Evolutionary conservation across 2,113 vertebrate genomes (phyloP).

Genomic region (Paraplagusia blochii): DNA sequence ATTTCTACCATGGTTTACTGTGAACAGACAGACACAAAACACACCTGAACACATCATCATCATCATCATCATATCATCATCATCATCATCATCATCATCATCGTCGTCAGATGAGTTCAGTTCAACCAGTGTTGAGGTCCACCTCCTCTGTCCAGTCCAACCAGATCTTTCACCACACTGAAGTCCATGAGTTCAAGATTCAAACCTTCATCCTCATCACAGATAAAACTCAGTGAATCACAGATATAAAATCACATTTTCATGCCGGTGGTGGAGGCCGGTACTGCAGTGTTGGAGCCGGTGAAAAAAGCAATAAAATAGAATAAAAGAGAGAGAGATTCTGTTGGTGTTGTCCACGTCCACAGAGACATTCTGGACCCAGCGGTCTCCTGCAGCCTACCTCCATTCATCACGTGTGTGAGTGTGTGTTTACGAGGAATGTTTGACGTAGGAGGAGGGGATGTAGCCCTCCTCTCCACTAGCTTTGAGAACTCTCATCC

Average conservation of each 20-base stretch:
- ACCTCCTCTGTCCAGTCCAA: too few relatives aligned
- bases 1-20: too few relatives aligned
- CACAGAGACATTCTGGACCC: constrained; percentile 45
- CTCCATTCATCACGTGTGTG: constrained; percentile 1
- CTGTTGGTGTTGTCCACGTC: constrained; percentile 28
- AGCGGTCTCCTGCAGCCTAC: constrained; percentile 23
- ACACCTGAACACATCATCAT: too few relatives aligned
- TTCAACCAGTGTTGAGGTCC: too few relatives aligned
- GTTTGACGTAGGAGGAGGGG: constrained; percentile 82
- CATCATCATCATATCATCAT: too few relatives aligned
- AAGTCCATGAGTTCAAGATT: too few relatives aligned
- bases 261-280: constrained; percentile 20
- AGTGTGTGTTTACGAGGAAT: constrained; percentile 21
- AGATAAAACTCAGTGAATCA: neutral
- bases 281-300: neutral
- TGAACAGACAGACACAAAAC: too few relatives aligned
- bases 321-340: constrained; percentile 13
- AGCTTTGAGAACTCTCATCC: constrained; percentile 80
- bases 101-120: too few relatives aligned
- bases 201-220: too few relatives aligned
- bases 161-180: too few relatives aligned
- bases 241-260: constrained; percentile 47
- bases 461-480: constrained; percentile 82
- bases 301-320: constrained; percentile 27
- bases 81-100: constrained; percentile 24